A percentile compares a stretch with the other conserved stretches of the same genome.
Evolutionary conservation across 2,888 invertebrate genomes (phyloP).

Genomic region (Adineta ricciae): DNA sequence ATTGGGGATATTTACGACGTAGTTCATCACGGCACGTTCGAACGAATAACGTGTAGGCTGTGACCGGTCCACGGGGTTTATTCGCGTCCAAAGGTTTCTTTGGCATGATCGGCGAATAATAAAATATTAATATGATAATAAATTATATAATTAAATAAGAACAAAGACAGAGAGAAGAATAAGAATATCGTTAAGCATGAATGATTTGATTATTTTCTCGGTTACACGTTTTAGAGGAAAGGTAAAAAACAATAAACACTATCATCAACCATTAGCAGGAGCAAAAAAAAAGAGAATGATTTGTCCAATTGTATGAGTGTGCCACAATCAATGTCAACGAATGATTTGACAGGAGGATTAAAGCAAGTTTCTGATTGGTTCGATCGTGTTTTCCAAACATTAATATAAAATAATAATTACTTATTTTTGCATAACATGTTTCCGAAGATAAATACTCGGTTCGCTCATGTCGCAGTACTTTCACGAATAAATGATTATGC

Average conservation of each 20-base stretch:
- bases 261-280: background rate
- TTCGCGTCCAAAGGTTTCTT: background rate
- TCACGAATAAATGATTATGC: no score
- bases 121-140: background rate
- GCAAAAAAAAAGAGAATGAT: background rate
- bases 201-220: background rate
- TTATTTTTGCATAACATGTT: no score
- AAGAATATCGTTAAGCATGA: background rate
- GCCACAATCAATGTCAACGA: background rate
- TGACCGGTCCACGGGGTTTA: conserved; percentile 14
- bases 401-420: no score
- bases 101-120: background rate
- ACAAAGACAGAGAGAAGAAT: background rate
- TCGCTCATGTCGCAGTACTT: no score
- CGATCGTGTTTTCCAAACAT: no score
- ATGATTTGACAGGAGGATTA: background rate
- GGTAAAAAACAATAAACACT: background rate
- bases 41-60: conserved; percentile 1
- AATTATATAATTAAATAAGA: background rate
- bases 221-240: background rate
- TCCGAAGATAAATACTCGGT: no score
- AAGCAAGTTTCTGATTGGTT: background rate
- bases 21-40: conserved; percentile 11
- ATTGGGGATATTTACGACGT: conserved; percentile 6
- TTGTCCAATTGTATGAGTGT: background rate